Evolutionary conservation across 2,113 vertebrate species (phyloP), one percentile per base, ranked within the genome.

Genomic region (Psettodes erumei): DNA sequence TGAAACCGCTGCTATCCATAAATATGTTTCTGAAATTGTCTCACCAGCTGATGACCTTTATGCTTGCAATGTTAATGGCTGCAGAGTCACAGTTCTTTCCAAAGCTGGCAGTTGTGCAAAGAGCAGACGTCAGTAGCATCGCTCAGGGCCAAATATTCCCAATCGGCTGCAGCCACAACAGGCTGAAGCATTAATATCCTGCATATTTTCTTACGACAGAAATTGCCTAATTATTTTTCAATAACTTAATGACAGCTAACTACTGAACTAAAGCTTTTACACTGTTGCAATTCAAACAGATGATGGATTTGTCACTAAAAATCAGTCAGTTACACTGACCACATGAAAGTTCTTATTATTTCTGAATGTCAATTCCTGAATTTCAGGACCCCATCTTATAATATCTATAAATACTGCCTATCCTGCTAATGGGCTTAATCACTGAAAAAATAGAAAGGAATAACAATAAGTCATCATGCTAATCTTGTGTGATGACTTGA

Each of bases 21-120:
- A 73, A 72, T 73, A 60, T 38, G n/a, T 73, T 64, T 45, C 47
- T 55, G 55, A 70, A 62, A 72, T 70, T 75, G 74, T 42, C 69
- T 74, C 68, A 67, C 71, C 77, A 56, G 54, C 2, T 1, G 12
- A 21, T 55, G 67, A 82, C 81, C 76, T 84, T 76, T 83, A 54
- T 32, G 28, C 25, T 8, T n/a, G 45, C 66, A 77, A 61, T 76
- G 68, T 65, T 50, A 68, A 71, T 56, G 48, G 63, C 47, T 16
- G 40, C 48, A 51, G 43, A 5, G 8, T 55, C 23, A 10, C 8
- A 51, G 4, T 51, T 40, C 28, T 69, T 35, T 62, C 60, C 63
- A 62, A 56, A 76, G 42, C 42, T 13, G 32, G 42, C 12, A 45
- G 33, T 27, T 63, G 30, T 55, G 64, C 61, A 70, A 40, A 33